Conservation (phyloP, 2,888 invertebrate genomes). For the Macrophya alboannulata region DNA sequence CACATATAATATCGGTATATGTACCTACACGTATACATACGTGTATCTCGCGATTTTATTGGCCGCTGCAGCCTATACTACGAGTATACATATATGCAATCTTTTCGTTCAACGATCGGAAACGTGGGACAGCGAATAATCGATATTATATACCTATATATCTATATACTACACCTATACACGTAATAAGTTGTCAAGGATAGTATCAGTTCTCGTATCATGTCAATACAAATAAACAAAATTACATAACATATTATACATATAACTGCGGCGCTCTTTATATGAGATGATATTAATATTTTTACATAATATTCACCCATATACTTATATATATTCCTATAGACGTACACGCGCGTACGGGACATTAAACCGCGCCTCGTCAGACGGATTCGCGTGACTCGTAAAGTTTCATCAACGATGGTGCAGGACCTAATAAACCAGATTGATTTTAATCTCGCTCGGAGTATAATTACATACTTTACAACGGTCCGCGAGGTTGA, state of each 20-base stretch:
- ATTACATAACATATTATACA: too few relatives aligned
- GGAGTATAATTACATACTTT: constrained; percentile 30
- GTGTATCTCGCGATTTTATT: not conserved
- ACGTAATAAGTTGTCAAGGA: constrained; percentile 2
- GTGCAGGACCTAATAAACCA: constrained; percentile 8
- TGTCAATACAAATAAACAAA: not conserved
- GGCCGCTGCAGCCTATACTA: not conserved
- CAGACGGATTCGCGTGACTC: constrained; percentile 37
- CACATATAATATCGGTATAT: not conserved
- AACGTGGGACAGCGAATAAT: not conserved
- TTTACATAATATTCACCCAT: too few relatives aligned
- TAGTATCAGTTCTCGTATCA: not conserved
- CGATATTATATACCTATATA: not conserved
- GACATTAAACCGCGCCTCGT: constrained; percentile 6
- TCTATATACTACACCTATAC: not conserved
- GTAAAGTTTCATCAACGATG: constrained; percentile 34
- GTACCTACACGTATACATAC: not conserved
- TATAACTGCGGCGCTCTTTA: not conserved
- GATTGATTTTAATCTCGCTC: constrained; percentile 15
- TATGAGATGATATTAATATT: not conserved
- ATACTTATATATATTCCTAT: not conserved
- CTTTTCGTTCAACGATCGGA: not conserved
- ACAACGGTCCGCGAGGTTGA: not conserved
- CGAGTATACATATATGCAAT: not conserved
- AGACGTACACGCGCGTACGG: not conserved